Evolutionary conservation across 1,140 invertebrate species (phyloP), one percentile per base, ranked within the genome.

Genomic region (Drosophila sucinea): DNA sequence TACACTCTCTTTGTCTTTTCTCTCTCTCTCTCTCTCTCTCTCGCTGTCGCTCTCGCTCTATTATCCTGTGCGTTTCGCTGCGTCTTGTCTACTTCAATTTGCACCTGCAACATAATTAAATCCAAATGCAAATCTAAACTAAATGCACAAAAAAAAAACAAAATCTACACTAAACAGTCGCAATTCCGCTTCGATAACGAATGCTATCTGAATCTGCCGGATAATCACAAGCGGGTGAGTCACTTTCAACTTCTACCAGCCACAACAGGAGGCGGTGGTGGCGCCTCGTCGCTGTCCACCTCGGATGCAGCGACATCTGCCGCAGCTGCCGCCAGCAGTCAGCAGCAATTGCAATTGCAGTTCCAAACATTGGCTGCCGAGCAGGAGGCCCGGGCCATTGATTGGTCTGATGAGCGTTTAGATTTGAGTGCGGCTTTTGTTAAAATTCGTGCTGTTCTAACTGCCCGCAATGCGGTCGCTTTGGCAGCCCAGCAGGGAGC

Each of bases 171-270:
- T 27, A 76, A 81, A 91, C 95, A 99, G 98, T 98, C 97, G 94
- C 98, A 99, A 94, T 99, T 99, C 94, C 96, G 98, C 91, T 99
- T 99, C 94, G 98, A 98, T 94, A 99, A 98, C 94, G 98, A 99
- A 94, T 98, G 97, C 94, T 96, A 97, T 94, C 95, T 98, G 93
- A 97, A 96, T 94, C 94, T 98, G 91, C 97, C 97, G 93, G 97
- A 98, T 94, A 97, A 97, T 94, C 96, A 98, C 94, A 97, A 97
- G 95, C 95, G 97, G 96, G 97, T 98, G 96, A 97, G 96, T 97
- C 85, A 87, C 80, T 89, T 89, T 84, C 85, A 90, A 90, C 84
- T 79, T 30, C 65, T 82, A 78, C 71, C 83, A 70, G 67, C 81
- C 44, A 73, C 60, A 60, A 67, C 77, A 75, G 81, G 74, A 57